These are phyloP conservation scores for Gracilinanus agilis DNA, from an alignment of 2,113 vertebrate genomes.

Conservation along the genomic window DNA sequence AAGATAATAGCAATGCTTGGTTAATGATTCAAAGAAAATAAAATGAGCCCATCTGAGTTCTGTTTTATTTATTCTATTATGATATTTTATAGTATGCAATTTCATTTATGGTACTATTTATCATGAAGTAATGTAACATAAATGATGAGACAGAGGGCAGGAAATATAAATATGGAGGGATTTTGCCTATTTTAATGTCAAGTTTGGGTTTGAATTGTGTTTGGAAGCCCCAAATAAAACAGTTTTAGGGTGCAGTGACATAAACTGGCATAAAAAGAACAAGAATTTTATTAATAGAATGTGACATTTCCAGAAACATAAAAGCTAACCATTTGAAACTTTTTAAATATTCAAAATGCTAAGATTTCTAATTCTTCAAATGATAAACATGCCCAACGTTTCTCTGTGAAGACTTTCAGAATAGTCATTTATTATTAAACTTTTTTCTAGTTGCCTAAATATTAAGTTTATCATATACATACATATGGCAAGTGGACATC, in stretches of 20 bases:
- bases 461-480: neutral
- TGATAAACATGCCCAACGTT: too few relatives aligned
- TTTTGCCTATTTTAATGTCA: constrained; percentile 57
- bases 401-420: neutral
- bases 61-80: constrained; percentile 74
- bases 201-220: constrained; percentile 34
- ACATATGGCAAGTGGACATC: neutral
- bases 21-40: constrained; percentile 75
- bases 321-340: too few relatives aligned
- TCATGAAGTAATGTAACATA: constrained; percentile 63
- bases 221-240: constrained; percentile 17
- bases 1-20: constrained; percentile 67
- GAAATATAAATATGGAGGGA: constrained; percentile 40
- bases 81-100: constrained; percentile 60
- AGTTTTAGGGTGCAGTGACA: neutral
- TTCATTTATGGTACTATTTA: constrained; percentile 69
- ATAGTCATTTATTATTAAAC: neutral
- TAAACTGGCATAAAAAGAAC: neutral
- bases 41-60: constrained; percentile 59
- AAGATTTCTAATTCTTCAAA: too few relatives aligned
- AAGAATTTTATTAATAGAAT: neutral
- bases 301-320: neutral
- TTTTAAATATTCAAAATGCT: too few relatives aligned
- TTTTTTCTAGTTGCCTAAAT: neutral
- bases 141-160: constrained; percentile 44